A percentile compares a stretch with the other conserved stretches of the same genome.
These are phyloP conservation scores for Brassicogethes aeneus DNA, from an alignment of 2,888 invertebrate genomes.

Conservation along the genomic window DNA sequence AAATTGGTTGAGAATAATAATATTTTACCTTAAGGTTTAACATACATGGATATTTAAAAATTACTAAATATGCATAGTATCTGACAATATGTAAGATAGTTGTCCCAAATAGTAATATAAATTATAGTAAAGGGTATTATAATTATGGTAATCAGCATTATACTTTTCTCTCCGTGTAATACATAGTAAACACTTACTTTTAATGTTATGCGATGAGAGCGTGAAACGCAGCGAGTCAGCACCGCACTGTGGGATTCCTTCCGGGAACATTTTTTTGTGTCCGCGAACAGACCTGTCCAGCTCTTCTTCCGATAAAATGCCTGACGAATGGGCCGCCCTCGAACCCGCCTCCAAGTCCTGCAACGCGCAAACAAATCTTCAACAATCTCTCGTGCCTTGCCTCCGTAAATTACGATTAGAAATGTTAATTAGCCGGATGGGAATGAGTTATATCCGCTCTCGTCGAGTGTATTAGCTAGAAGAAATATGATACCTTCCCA, in stretches of 20 bases:
- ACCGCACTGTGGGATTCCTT: slow-evolving; percentile 95
- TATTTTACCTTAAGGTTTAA: no score
- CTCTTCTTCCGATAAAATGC: slow-evolving; percentile 33
- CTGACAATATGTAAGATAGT: no score
- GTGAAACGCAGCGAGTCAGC: slow-evolving; percentile 86
- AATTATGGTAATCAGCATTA: no score
- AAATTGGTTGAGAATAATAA: no score
- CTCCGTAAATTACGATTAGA: neutral
- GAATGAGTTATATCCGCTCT: slow-evolving; percentile 3
- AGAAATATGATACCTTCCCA: slow-evolving; percentile 4
- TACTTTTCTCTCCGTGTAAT: no score
- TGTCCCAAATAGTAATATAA: no score
- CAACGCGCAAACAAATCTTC: slow-evolving; percentile 5
- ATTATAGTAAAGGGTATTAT: no score
- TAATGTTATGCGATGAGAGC: slow-evolving; percentile 42
- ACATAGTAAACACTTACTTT: slow-evolving; percentile 39
- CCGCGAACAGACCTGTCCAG: slow-evolving; percentile 39
- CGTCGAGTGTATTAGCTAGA: slow-evolving; percentile 1
- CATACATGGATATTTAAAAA: no score
- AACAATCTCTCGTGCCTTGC: no score
- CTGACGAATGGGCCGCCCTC: slow-evolving; percentile 23
- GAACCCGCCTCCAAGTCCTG: slow-evolving; percentile 30
- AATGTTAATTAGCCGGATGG: neutral
- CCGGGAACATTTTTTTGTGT: slow-evolving; percentile 51
- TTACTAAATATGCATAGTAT: no score